These are phyloP conservation scores for Arenaria interpres DNA, from an alignment of 2,113 vertebrate species.

Conservation along the genomic window DNA sequence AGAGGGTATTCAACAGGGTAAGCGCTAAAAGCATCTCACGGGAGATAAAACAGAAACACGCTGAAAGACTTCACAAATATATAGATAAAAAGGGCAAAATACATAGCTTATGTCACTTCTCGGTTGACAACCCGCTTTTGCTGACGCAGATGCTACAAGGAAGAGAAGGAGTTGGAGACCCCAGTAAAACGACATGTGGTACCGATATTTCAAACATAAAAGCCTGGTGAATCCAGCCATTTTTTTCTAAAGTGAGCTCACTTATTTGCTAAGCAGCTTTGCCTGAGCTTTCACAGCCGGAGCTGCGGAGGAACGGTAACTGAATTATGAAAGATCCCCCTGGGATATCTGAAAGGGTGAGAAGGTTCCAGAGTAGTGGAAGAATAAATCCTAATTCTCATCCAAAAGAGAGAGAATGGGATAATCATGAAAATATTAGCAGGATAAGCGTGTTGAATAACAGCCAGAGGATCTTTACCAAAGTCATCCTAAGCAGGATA, in stretches of 20 bases:
- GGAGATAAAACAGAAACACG: not conserved
- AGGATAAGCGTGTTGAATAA: constrained; percentile 51
- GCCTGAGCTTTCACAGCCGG: constrained; percentile 28
- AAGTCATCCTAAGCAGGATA: constrained; percentile 63
- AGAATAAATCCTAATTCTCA: constrained; percentile 65
- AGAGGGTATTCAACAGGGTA: not conserved
- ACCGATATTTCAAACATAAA: constrained; percentile 31
- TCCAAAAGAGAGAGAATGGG: constrained; percentile 47
- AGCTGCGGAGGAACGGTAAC: constrained; percentile 21
- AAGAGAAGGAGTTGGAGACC: not conserved
- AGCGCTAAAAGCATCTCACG: not conserved
- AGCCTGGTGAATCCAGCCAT: not conserved
- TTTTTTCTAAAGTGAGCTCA: constrained; percentile 1
- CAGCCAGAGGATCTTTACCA: constrained; percentile 59
- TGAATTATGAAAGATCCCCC: constrained; percentile 60
- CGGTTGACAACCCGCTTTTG: not conserved
- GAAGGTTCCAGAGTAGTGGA: constrained; percentile 52
- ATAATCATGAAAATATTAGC: constrained; percentile 67
- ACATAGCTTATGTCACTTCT: not conserved
- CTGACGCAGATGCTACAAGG: not conserved
- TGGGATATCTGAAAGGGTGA: constrained; percentile 60
- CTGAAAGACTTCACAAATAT: not conserved
- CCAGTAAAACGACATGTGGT: not conserved
- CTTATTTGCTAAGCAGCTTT: constrained; percentile 69
- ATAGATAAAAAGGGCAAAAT: not conserved